These are phyloP conservation scores for Acanthosepion lycidas DNA, from an alignment of 2,888 invertebrate genomes.

Conservation along the genomic window DNA sequence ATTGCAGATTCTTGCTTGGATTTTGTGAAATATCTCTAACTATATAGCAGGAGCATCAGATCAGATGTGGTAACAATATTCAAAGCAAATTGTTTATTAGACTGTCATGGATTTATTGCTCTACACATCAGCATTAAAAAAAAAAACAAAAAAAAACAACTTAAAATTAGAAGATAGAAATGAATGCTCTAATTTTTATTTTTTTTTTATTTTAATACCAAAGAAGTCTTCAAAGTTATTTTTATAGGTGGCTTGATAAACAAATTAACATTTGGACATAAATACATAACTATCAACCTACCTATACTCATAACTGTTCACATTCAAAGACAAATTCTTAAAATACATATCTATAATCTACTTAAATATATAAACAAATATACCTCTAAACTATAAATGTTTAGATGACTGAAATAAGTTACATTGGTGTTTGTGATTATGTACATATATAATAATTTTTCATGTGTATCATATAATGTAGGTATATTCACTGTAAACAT, in stretches of 20 bases:
- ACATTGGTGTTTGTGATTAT: not conserved
- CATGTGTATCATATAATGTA: not conserved
- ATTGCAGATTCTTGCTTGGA: too few species aligned
- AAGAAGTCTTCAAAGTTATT: conserved; percentile 2
- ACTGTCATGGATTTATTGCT: too few species aligned
- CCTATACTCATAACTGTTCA: not conserved
- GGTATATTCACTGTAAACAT: not conserved
- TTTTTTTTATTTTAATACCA: not conserved
- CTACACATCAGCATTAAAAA: too few species aligned
- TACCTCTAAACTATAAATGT: too few species aligned
- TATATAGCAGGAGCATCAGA: too few species aligned
- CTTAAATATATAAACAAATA: too few species aligned
- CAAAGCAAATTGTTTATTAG: too few species aligned
- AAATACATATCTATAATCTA: too few species aligned
- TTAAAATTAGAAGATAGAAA: not conserved
- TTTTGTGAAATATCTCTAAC: too few species aligned
- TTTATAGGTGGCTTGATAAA: conserved; percentile 2
- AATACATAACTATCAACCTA: not conserved
- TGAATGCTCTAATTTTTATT: not conserved
- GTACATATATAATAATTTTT: not conserved
- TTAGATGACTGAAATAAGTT: too few species aligned
- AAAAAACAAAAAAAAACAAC: too few species aligned
- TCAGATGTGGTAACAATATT: too few species aligned
- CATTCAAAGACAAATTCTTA: not conserved
- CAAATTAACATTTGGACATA: conserved; percentile 16